Evolutionary conservation across 2,888 invertebrate genomes (phyloP).

Genomic region (Muscina levida): DNA sequence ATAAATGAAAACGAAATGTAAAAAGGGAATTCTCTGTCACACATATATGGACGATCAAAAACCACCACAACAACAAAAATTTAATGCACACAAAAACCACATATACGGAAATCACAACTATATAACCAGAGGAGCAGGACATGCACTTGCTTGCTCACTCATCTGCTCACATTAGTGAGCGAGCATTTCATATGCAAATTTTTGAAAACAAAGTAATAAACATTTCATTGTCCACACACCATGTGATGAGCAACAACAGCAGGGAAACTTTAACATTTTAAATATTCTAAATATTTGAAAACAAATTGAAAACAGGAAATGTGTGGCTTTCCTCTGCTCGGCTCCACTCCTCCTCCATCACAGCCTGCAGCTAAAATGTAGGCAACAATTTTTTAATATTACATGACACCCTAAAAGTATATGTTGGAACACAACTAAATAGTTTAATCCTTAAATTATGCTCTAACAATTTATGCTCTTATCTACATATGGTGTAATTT

Average conservation of each 20-base stretch:
- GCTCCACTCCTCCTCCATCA: too few relatives aligned
- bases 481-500: constrained; percentile 33
- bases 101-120: constrained; percentile 31
- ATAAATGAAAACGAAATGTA: constrained; percentile 43
- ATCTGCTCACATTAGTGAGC: not conserved
- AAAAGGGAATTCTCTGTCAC: constrained; percentile 14
- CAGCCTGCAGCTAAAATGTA: not conserved
- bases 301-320: constrained; percentile 38
- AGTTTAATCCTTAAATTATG: constrained; percentile 41
- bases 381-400: not conserved
- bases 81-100: constrained; percentile 29
- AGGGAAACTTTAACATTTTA: constrained; percentile 11
- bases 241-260: not conserved
- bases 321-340: not conserved
- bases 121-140: constrained; percentile 8
- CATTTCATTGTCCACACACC: constrained; percentile 22
- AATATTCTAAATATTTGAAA: constrained; percentile 24
- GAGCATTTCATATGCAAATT: constrained; percentile 11
- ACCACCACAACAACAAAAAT: not conserved
- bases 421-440: not conserved
- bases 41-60: not conserved
- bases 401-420: not conserved
- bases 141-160: not conserved
- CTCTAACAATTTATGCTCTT: constrained; percentile 34
- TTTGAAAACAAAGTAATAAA: constrained; percentile 23